These are phyloP conservation scores for Microctonus aethiopoides DNA, from an alignment of 2,888 invertebrate species.

Conservation along the genomic window DNA sequence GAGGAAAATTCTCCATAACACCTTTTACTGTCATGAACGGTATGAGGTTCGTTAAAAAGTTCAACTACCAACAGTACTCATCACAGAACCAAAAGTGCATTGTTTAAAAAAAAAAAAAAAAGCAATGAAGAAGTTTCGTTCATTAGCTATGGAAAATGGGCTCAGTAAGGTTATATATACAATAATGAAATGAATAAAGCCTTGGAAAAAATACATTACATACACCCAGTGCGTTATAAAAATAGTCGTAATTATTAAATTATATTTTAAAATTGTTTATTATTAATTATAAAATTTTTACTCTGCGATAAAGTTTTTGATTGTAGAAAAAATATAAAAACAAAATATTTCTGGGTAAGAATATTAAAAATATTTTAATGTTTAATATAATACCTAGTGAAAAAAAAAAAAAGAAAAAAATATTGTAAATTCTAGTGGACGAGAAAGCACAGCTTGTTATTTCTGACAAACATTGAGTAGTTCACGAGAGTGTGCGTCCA, in stretches of 20 bases:
- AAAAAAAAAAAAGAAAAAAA: no score
- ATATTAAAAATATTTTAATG: no score
- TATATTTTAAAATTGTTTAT: no score
- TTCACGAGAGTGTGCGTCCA: slow-evolving; percentile 7
- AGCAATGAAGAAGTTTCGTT: slow-evolving; percentile 54
- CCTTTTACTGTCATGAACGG: neutral
- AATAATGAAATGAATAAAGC: neutral
- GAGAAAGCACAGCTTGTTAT: neutral
- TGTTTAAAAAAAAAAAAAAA: slow-evolving; percentile 56
- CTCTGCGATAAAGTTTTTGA: neutral
- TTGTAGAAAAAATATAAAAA: neutral
- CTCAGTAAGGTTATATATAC: neutral
- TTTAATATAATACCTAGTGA: no score
- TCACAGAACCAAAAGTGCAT: slow-evolving; percentile 34
- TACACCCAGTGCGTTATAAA: no score
- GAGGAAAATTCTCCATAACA: neutral
- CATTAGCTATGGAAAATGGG: slow-evolving; percentile 42
- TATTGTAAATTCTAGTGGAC: neutral
- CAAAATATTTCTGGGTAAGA: no score
- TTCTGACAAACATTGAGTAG: neutral
- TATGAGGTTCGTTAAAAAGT: neutral
- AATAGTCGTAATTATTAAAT: neutral
- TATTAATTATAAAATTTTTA: no score
- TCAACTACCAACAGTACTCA: neutral
- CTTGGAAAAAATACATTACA: neutral